Conservation (phyloP, 92 coral and sea anemone species). For the Epizoanthus ramosus region DNA sequence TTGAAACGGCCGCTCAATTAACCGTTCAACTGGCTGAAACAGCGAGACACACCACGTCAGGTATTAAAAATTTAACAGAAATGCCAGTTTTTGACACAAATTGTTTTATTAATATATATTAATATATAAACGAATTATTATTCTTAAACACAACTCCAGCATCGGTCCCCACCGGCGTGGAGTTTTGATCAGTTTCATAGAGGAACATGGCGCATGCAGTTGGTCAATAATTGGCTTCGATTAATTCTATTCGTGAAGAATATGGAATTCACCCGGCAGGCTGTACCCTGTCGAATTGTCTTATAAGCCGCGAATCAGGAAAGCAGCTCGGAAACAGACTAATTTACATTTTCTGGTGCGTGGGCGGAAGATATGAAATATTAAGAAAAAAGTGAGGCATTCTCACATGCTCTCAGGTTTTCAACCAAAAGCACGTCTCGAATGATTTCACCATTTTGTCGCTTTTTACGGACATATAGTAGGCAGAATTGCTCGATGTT, state of each 20-base stretch:
- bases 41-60: neutral
- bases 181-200: neutral
- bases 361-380: slow-evolving; percentile 7
- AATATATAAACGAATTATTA: neutral
- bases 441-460: neutral
- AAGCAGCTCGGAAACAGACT: neutral
- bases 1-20: no score
- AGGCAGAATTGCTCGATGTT: neutral
- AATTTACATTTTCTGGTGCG: slow-evolving; percentile 13
- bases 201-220: no score
- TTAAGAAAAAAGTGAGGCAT: neutral
- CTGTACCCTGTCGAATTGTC: neutral
- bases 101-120: neutral
- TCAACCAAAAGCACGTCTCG: neutral
- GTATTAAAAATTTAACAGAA: slow-evolving; percentile 10
- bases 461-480: neutral
- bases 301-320: slow-evolving; percentile 1
- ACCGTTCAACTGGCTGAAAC: neutral
- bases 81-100: neutral
- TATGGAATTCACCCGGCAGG: neutral
- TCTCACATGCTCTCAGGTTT: slow-evolving; percentile 4
- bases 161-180: neutral
- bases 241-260: neutral
- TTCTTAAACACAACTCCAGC: neutral
- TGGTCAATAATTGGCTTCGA: no score